Base-by-base conservation (phyloP, 2,888 invertebrate genomes). In the Calameuta filiformis region DNA sequence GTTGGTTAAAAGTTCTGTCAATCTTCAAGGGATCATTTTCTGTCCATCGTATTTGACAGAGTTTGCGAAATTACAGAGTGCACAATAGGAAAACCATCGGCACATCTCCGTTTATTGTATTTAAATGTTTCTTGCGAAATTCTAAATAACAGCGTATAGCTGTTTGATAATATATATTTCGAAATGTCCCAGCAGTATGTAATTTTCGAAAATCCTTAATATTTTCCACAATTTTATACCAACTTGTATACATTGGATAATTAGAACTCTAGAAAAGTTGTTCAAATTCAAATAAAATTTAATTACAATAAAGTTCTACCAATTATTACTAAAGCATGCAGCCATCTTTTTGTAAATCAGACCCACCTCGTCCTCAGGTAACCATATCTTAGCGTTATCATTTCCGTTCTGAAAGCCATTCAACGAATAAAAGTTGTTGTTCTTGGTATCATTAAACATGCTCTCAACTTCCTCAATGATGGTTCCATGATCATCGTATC, bases 381-480 rank as follows among this genome's bases (percentile, higher is more conserved):
- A 56, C 40, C 40, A 56, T 56, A 56, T 56, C 40, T 56, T 56
- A 56, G 40, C 40, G 40, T 56, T 56, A 56, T 56, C 40, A 23
- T 56, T 56, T 56, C 40, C 40, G 9, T 56, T 56, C 40, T 56
- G 40, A 56, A 56, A 56, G 23, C 69, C 40, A 56, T 56, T 75
- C 73, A 90, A 85, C 0, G 90, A 89, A 77, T 82, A 85, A 80
- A 85, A 90, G 78, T 85, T 85, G 79, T 87, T 88, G 68, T 82
- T 84, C 73, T 40, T 81, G 76, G 77, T 76, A 12, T 56, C 83
- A n/a, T 68, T 81, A 74, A 77, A 82, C 69, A 79, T 75, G 75
- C 74, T 78, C 40, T 80, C 81, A 9, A 82, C 73, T 69, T 85
- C 86, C 75, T 84, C 86, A 75, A 40, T 75, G 69, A 82, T 82